A percentile compares a stretch with the other conserved stretches of the same genome.
These are phyloP conservation scores for Pseudolaguvia tuberculata DNA, from an alignment of 2,113 vertebrate species.

Conservation along the genomic window DNA sequence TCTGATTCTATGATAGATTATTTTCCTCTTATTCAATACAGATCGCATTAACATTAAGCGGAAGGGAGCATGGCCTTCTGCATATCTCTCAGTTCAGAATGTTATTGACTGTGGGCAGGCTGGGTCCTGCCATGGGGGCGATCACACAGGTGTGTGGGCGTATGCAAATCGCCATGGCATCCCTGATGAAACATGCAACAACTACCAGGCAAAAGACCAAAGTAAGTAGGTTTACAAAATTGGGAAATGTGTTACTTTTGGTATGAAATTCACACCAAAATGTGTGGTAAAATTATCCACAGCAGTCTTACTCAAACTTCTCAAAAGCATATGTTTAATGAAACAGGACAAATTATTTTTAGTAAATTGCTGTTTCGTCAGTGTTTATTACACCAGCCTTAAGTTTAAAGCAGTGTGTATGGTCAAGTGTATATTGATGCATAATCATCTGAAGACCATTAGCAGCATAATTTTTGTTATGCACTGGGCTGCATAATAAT, in stretches of 20 bases:
- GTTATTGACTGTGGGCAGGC: conserved; percentile 83
- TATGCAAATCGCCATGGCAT: conserved; percentile 86
- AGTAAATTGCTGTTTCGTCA: neutral
- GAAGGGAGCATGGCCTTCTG: conserved; percentile 86
- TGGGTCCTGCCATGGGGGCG: conserved; percentile 83
- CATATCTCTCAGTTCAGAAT: conserved; percentile 89
- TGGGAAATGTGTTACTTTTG: neutral
- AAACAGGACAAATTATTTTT: neutral
- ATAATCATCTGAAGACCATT: no score
- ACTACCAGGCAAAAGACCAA: conserved; percentile 96
- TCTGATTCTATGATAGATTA: neutral
- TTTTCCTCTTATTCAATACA: conserved; percentile 50
- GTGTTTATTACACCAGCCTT: no score
- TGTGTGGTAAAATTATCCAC: neutral
- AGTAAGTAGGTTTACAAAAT: conserved; percentile 57
- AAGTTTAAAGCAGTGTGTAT: no score
- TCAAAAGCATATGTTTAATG: neutral
- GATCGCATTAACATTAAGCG: conserved; percentile 95
- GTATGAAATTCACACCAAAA: neutral
- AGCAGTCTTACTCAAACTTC: neutral
- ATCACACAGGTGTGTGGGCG: conserved; percentile 80
- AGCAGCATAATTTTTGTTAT: no score
- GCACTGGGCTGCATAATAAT: no score
- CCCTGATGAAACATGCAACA: conserved; percentile 96
- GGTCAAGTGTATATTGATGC: no score